Conservation (phyloP, 2,797 vertebrate species). For the Triplophysa bombifrons region DNA sequence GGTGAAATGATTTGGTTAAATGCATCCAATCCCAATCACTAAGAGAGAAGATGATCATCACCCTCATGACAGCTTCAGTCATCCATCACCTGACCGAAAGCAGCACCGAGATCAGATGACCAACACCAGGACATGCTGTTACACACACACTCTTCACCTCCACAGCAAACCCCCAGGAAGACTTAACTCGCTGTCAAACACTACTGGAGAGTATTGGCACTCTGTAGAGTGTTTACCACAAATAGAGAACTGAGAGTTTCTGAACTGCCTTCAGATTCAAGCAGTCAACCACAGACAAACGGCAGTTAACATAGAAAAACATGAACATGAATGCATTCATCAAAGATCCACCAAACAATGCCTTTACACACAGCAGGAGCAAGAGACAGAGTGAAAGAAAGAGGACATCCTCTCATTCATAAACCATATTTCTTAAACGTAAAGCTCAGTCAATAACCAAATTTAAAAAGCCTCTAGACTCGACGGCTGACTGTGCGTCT, state of each 20-base stretch:
- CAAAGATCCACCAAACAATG: constrained; percentile 25
- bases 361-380: constrained; percentile 19
- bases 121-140: constrained; percentile 57
- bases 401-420: constrained; percentile 37
- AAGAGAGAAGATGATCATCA: neutral
- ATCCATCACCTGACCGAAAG: constrained; percentile 52
- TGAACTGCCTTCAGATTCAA: constrained; percentile 71
- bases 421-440: constrained; percentile 20
- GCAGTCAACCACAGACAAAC: constrained; percentile 43
- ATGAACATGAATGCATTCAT: constrained; percentile 5
- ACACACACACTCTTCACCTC: constrained; percentile 25
- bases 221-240: constrained; percentile 69
- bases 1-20: too few species aligned
- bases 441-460: constrained; percentile 28
- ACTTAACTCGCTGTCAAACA: neutral
- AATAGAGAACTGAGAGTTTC: constrained; percentile 55
- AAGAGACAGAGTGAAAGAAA: neutral
- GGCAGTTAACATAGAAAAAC: constrained; percentile 36
- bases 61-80: constrained; percentile 60
- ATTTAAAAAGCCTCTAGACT: constrained; percentile 41
- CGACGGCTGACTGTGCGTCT: constrained; percentile 1
- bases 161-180: constrained; percentile 28
- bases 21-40: neutral
- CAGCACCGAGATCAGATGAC: constrained; percentile 54
- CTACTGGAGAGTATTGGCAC: constrained; percentile 60